Conservation (phyloP, 2,113 vertebrate species). For the Oplegnathus fasciatus region DNA sequence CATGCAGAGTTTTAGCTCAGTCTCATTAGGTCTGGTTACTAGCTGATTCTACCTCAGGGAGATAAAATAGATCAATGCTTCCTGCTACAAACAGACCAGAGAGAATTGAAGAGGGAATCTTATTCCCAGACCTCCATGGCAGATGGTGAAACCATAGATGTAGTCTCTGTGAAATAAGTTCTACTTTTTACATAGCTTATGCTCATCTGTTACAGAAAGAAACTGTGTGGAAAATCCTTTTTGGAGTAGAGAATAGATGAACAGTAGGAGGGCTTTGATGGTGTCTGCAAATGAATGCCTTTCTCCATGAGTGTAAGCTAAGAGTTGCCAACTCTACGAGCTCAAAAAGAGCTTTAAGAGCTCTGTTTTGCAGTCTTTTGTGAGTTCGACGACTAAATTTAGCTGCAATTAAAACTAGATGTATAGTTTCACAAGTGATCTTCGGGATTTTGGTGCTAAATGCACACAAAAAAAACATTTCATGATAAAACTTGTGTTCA, state of each 20-base stretch:
- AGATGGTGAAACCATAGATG: conserved; percentile 48
- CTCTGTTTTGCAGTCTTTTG: conserved; percentile 27
- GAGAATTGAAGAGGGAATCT: conserved; percentile 26
- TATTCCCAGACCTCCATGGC: conserved; percentile 57
- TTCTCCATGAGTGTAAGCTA: conserved; percentile 14
- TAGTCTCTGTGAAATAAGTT: conserved; percentile 21
- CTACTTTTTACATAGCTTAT: conserved; percentile 22
- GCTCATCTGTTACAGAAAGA: conserved; percentile 18
- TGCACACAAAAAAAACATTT: neutral
- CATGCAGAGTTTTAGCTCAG: conserved; percentile 55
- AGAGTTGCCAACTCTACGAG: conserved; percentile 6
- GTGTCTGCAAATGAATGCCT: conserved; percentile 28
- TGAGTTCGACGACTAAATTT: conserved; percentile 31
- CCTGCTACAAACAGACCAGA: conserved; percentile 46
- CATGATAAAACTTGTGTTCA: neutral
- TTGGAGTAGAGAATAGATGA: conserved; percentile 48
- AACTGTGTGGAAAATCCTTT: conserved; percentile 40
- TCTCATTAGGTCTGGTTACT: conserved; percentile 67
- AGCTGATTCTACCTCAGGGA: conserved; percentile 48
- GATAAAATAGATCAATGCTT: conserved; percentile 61
- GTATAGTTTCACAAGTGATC: neutral
- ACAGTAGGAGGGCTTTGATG: conserved; percentile 56
- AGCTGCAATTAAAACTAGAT: conserved; percentile 25
- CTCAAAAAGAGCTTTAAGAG: conserved; percentile 17
- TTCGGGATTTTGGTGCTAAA: neutral